Conservation (phyloP, 1,140 invertebrate genomes). For the Branchinecta lynchi region DNA sequence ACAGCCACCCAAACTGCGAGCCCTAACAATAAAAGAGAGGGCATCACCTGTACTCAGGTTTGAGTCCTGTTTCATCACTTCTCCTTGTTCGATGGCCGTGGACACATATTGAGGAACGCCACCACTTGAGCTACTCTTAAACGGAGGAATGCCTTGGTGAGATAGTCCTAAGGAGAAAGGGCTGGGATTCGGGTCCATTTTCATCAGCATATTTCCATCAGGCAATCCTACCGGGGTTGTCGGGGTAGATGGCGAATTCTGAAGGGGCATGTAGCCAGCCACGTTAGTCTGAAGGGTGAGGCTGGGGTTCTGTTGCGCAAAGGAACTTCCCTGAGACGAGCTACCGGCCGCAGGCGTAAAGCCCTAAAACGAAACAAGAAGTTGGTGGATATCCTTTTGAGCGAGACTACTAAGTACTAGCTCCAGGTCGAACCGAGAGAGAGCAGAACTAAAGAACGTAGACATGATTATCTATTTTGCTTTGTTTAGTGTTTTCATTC, state of each 20-base stretch:
- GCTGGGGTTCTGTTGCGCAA: not conserved
- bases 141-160: conserved; percentile 15
- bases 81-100: conserved; percentile 12
- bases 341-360: not conserved
- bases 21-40: conserved; percentile 17
- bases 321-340: not conserved
- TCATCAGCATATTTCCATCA: conserved; percentile 18
- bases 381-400: no score
- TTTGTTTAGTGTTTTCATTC: no score
- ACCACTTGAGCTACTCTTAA: not conserved
- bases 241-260: not conserved
- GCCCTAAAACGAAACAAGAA: not conserved
- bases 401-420: no score
- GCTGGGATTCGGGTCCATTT: conserved; percentile 17
- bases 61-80: conserved; percentile 22
- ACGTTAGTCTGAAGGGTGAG: not conserved
- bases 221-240: conserved; percentile 14
- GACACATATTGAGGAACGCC: conserved; percentile 30
- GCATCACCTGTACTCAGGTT: conserved; percentile 23
- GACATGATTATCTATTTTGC: no score
- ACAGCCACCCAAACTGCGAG: not conserved
- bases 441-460: no score
- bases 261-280: not conserved
- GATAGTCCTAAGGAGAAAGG: conserved; percentile 14
- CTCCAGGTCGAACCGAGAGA: no score